Conservation (phyloP, 2,888 invertebrate genomes). For the Hyles lineata region DNA sequence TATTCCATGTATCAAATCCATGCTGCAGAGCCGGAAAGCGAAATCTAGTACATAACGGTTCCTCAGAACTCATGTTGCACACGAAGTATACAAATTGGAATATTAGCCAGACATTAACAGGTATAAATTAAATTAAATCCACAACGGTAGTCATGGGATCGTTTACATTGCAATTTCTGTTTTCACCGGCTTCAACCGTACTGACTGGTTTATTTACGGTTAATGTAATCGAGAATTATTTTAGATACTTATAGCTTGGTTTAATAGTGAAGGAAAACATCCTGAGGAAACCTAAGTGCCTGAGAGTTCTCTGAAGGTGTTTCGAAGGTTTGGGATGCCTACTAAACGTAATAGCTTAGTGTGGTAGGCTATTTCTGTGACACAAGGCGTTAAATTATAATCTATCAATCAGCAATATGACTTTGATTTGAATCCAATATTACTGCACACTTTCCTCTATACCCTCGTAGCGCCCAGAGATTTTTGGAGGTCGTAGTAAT, state of each 20-base stretch:
- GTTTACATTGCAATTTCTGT: constrained; percentile 20
- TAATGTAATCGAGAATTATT: constrained; percentile 3
- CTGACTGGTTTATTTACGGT: background rate
- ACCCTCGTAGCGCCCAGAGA: too few relatives aligned
- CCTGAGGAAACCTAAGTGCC: background rate
- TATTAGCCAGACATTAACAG: constrained; percentile 2
- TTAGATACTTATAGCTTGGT: too few relatives aligned
- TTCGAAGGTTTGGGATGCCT: too few relatives aligned
- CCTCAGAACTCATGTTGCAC: constrained; percentile 8
- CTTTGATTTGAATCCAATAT: too few relatives aligned
- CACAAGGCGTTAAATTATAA: too few relatives aligned
- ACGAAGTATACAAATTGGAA: constrained; percentile 12
- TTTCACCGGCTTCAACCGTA: background rate
- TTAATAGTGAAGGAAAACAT: background rate
- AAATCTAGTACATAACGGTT: constrained; percentile 28
- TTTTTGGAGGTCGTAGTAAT: too few relatives aligned
- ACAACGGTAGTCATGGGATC: constrained; percentile 8
- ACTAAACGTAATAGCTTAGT: too few relatives aligned
- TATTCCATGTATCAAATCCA: background rate
- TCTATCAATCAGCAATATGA: too few relatives aligned
- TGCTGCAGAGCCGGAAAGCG: constrained; percentile 11
- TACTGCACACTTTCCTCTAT: too few relatives aligned
- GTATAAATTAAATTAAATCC: constrained; percentile 17
- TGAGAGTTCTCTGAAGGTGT: background rate
- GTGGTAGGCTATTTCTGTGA: too few relatives aligned